Conservation (phyloP, 2,888 invertebrate species). For the Drosophila suboccidentalis region DNA sequence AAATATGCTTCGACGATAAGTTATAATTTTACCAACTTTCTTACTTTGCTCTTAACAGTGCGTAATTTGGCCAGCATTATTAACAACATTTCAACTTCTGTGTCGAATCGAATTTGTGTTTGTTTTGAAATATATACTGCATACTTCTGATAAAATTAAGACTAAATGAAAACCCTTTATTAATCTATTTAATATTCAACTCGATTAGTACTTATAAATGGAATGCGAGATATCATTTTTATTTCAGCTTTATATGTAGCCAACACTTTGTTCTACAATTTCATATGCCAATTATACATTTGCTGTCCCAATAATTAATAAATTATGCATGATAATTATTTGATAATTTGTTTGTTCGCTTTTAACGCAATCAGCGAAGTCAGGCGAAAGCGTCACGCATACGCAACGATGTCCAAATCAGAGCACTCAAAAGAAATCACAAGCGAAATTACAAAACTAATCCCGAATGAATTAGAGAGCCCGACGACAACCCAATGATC, state of each 20-base stretch:
- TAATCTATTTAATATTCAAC: not conserved
- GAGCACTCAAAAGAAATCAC: conserved; percentile 14
- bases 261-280: not conserved
- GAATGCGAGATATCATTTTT: not conserved
- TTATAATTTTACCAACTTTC: not conserved
- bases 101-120: too few relatives aligned
- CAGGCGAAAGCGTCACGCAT: conserved; percentile 16
- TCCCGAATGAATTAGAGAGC: conserved; percentile 24
- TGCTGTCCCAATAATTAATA: conserved; percentile 2
- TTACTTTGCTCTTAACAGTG: not conserved
- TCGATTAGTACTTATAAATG: not conserved
- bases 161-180: not conserved
- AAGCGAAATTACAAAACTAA: conserved; percentile 24
- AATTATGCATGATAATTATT: conserved; percentile 1
- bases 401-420: conserved; percentile 21
- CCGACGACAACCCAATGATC: not conserved
- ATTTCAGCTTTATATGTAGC: not conserved
- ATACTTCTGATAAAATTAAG: too few relatives aligned
- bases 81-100: not conserved
- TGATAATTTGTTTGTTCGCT: not conserved
- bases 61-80: not conserved
- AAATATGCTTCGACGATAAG: not conserved
- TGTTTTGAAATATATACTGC: too few relatives aligned
- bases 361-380: not conserved
- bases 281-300: not conserved